Evolutionary conservation across 2,888 invertebrate genomes (phyloP).

Genomic region (Aphodius granarius): DNA sequence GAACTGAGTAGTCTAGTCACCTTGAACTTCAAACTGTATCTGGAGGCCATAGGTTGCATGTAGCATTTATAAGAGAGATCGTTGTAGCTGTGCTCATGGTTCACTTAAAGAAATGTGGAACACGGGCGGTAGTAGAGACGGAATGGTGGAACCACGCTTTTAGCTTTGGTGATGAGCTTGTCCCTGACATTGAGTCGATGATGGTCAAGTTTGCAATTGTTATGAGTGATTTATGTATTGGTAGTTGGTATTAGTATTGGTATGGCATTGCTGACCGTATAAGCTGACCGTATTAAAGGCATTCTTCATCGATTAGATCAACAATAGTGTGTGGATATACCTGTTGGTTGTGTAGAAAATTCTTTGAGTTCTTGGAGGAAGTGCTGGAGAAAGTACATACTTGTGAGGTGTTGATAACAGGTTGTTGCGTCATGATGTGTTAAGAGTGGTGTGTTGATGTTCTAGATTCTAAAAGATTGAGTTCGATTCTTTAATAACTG

Average conservation of each 20-base stretch:
- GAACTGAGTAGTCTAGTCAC: slow-evolving; percentile 32
- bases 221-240: not conserved
- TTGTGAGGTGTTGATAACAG: not conserved
- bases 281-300: not conserved
- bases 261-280: too few relatives aligned
- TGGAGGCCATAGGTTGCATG: slow-evolving; percentile 45
- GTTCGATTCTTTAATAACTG: too few relatives aligned
- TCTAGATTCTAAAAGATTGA: too few relatives aligned
- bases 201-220: not conserved
- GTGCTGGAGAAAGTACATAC: not conserved
- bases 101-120: slow-evolving; percentile 48
- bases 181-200: not conserved
- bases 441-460: not conserved
- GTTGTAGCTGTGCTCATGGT: slow-evolving; percentile 42
- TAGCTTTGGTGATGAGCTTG: not conserved
- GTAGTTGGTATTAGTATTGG: too few relatives aligned
- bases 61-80: slow-evolving; percentile 52
- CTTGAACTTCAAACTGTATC: slow-evolving; percentile 49
- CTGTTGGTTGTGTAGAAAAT: not conserved
- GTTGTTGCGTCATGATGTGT: not conserved
- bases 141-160: not conserved
- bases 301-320: not conserved
- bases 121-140: slow-evolving; percentile 29
- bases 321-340: not conserved
- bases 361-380: not conserved